Conservation (phyloP, 2,888 invertebrate species). For the Rosalia funebris region DNA sequence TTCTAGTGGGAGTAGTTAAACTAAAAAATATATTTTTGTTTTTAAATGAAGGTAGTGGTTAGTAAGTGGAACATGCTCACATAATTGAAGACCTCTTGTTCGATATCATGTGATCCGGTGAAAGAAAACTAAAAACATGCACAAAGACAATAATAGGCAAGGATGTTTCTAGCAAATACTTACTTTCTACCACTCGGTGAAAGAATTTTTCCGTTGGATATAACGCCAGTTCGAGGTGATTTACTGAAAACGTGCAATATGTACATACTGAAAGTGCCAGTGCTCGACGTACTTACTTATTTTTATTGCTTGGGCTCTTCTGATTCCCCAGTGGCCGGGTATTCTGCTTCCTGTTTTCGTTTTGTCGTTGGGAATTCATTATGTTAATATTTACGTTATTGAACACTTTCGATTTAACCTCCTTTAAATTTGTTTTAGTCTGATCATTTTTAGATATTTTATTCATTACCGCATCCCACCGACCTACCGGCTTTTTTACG, state of each 20-base stretch:
- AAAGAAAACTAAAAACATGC: conserved; percentile 27
- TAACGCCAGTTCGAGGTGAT: not conserved
- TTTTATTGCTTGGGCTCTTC: conserved; percentile 54
- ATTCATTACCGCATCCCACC: conserved; percentile 88
- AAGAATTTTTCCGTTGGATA: conserved; percentile 40
- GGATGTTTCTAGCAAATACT: conserved; percentile 22
- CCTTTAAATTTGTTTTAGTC: conserved; percentile 78
- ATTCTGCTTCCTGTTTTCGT: conserved; percentile 38
- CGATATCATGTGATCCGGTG: not conserved
- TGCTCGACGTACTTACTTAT: conserved; percentile 51
- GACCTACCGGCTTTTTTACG: conserved; percentile 70
- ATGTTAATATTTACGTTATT: conserved; percentile 45
- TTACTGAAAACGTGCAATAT: conserved; percentile 28
- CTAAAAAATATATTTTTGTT: too few relatives aligned
- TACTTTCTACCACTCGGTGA: conserved; percentile 50
- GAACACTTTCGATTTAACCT: conserved; percentile 84
- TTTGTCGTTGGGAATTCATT: conserved; percentile 24
- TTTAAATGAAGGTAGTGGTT: too few relatives aligned
- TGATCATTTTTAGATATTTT: conserved; percentile 81
- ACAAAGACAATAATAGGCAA: conserved; percentile 15
- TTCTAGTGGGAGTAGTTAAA: not conserved
- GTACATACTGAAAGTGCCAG: conserved; percentile 2
- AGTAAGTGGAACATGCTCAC: conserved; percentile 9
- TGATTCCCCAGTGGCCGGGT: conserved; percentile 43
- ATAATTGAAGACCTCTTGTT: conserved; percentile 6